phyloP scores from a whole-genome alignment of 1,140 invertebrate species.

The Drosophila ananassae region DNA sequence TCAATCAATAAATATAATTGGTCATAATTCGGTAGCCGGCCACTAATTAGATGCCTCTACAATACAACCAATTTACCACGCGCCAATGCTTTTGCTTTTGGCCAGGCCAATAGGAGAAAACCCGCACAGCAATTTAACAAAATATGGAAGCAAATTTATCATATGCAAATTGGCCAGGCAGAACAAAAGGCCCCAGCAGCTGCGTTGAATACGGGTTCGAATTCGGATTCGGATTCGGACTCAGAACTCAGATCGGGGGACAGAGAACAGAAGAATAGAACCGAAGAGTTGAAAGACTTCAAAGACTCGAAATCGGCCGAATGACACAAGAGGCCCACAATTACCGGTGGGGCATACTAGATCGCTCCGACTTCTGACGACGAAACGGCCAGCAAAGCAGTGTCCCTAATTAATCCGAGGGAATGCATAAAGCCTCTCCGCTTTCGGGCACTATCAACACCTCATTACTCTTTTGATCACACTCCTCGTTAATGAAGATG shows the following conservation, averaged over 20 bases:
- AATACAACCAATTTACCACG: constrained; percentile 72
- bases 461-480: constrained; percentile 83
- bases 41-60: constrained; percentile 74
- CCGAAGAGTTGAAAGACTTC: constrained; percentile 24
- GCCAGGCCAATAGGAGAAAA: constrained; percentile 38
- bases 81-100: constrained; percentile 54
- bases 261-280: not conserved
- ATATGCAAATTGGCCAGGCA: constrained; percentile 68
- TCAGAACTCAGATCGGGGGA: not conserved
- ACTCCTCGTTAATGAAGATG: constrained; percentile 83
- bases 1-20: constrained; percentile 70
- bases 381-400: constrained; percentile 13
- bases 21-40: constrained; percentile 75
- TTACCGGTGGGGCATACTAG: constrained; percentile 46
- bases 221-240: constrained; percentile 4
- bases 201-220: constrained; percentile 40
- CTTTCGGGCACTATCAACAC: constrained; percentile 79
- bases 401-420: constrained; percentile 58
- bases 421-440: constrained; percentile 56
- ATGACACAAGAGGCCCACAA: constrained; percentile 45
- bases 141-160: constrained; percentile 77
- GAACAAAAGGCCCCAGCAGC: constrained; percentile 36
- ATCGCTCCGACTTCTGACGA: constrained; percentile 29
- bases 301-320: not conserved
- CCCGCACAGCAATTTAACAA: constrained; percentile 64